Conservation (phyloP, 92 coral and sea anemone species). For the Diadumene lineata region DNA sequence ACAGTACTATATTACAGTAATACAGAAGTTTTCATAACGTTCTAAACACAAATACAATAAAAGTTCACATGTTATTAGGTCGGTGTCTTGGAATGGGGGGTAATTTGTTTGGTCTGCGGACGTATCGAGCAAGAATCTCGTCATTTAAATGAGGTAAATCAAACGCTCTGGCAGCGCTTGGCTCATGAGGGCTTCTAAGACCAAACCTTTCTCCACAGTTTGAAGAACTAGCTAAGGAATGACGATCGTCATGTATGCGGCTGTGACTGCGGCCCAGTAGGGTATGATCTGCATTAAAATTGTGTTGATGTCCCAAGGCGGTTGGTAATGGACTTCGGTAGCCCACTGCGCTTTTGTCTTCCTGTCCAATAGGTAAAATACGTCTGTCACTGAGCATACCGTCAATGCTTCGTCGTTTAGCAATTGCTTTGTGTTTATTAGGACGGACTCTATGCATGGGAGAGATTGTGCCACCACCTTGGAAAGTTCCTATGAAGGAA, state of each 20-base stretch:
- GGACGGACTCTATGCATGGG: slow-evolving; percentile 19
- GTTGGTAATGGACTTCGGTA: slow-evolving; percentile 12
- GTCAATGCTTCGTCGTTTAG: slow-evolving; percentile 21
- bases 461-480: not conserved
- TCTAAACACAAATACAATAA: not conserved
- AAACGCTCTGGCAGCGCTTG: slow-evolving; percentile 26
- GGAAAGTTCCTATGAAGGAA: slow-evolving; percentile 3
- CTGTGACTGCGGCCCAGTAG: too few species aligned
- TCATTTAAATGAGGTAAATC: slow-evolving; percentile 20
- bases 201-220: slow-evolving; percentile 2
- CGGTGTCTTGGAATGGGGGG: slow-evolving; percentile 60
- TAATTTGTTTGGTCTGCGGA: slow-evolving; percentile 39
- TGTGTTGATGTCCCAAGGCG: too few species aligned
- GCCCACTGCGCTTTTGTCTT: slow-evolving; percentile 4
- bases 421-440: not conserved
- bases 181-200: slow-evolving; percentile 25
- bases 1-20: too few species aligned
- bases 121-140: not conserved
- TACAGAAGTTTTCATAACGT: too few species aligned
- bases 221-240: too few species aligned
- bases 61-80: slow-evolving; percentile 7
- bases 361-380: not conserved
- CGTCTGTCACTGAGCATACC: slow-evolving; percentile 16
- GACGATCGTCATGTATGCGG: too few species aligned
- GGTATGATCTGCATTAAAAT: too few species aligned